These are phyloP conservation scores for Oncopeltus fasciatus DNA, from an alignment of 1,140 invertebrate species.

Conservation along the genomic window DNA sequence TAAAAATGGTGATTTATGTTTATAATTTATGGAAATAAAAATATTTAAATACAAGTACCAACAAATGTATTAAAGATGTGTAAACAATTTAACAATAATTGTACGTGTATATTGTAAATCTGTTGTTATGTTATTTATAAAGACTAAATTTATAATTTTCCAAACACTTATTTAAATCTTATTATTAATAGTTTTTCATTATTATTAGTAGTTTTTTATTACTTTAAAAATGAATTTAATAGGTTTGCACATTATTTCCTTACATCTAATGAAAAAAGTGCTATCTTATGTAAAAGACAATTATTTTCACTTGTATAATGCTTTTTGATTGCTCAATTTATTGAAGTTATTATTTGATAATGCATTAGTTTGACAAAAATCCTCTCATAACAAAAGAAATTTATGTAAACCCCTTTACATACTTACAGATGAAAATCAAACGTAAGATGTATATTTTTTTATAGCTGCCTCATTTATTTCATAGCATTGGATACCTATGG, in stretches of 20 bases:
- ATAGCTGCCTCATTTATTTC: no score
- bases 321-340: neutral
- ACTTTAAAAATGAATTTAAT: neutral
- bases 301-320: neutral
- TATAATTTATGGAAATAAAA: no score
- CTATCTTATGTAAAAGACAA: neutral
- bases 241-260: neutral
- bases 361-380: neutral
- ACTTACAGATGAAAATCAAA: no score
- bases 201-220: neutral
- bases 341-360: neutral
- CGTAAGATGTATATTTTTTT: no score
- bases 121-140: neutral
- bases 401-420: neutral
- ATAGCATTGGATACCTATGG: no score
- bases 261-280: neutral
- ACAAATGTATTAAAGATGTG: no score
- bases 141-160: neutral
- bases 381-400: neutral
- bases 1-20: no score
- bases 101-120: neutral
- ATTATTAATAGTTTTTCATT: neutral
- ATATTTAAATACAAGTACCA: no score
- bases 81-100: neutral
- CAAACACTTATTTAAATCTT: neutral